phyloP scores from a whole-genome alignment of 2,797 vertebrate genomes.

The Arremon aurantiirostris region DNA sequence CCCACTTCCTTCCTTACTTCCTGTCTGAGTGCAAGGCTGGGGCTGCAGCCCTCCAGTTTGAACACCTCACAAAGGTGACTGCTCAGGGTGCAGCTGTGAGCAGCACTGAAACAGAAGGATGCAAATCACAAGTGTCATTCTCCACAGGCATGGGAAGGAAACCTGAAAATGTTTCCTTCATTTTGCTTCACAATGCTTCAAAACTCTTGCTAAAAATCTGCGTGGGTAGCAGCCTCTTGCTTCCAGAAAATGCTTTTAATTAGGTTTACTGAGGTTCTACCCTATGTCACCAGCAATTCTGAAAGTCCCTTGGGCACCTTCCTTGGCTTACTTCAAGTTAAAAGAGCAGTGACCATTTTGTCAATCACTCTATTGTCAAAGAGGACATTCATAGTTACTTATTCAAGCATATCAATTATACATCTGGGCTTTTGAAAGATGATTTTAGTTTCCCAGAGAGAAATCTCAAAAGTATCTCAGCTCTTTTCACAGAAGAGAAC shows the following conservation, averaged over 20 bases:
- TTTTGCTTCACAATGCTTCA: neutral
- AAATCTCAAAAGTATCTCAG: neutral
- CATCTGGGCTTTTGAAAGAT: slow-evolving; percentile 5
- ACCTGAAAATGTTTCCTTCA: neutral
- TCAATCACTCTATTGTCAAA: neutral
- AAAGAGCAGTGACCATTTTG: neutral
- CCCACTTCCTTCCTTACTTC: neutral
- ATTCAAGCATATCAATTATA: neutral
- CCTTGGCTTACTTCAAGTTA: neutral
- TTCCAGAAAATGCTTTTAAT: neutral
- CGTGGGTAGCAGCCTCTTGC: neutral
- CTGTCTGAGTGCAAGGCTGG: neutral
- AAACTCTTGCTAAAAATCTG: neutral
- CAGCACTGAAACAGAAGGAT: neutral
- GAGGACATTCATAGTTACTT: neutral
- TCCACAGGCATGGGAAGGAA: neutral
- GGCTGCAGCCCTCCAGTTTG: neutral
- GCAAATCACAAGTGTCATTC: neutral
- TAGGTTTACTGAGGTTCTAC: neutral
- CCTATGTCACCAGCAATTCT: neutral
- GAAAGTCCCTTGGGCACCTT: neutral
- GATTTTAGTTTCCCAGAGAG: neutral
- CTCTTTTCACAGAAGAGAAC: neutral
- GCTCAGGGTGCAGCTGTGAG: neutral
- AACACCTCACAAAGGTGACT: neutral